Conservation (phyloP, 2,888 invertebrate species). For the Lasioglossum figueresi region DNA sequence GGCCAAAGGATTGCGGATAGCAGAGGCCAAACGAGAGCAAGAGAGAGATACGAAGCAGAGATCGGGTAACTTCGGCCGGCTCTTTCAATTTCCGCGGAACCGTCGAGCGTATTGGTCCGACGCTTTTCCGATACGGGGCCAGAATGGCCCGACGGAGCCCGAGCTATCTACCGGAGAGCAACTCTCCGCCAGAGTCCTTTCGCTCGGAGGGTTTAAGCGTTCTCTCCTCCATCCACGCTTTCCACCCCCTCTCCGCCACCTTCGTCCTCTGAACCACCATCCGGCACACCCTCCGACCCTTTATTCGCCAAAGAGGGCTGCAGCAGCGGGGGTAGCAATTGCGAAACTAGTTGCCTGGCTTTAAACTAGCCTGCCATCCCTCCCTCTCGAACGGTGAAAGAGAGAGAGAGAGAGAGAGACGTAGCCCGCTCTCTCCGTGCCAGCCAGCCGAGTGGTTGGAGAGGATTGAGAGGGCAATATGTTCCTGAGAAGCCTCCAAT, state of each 20-base stretch:
- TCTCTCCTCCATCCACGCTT: constrained; percentile 22
- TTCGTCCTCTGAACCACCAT: constrained; percentile 46
- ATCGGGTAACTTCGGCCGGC: neutral
- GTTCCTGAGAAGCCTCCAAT: constrained; percentile 76
- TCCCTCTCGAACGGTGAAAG: constrained; percentile 35
- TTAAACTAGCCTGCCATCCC: constrained; percentile 63
- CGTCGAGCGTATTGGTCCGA: neutral
- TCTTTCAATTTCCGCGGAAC: neutral
- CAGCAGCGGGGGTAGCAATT: constrained; percentile 57
- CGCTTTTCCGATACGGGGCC: neutral
- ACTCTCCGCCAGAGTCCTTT: constrained; percentile 26
- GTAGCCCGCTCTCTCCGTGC: constrained; percentile 42
- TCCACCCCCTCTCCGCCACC: constrained; percentile 20
- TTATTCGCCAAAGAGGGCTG: constrained; percentile 56
- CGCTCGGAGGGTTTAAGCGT: constrained; percentile 27
- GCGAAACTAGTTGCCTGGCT: constrained; percentile 70
- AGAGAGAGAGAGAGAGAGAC: constrained; percentile 32
- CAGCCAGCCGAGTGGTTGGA: constrained; percentile 52
- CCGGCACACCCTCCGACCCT: constrained; percentile 55
- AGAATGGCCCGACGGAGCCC: constrained; percentile 8
- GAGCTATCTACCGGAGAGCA: constrained; percentile 28
- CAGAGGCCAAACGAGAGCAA: neutral
- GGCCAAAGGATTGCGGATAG: neutral
- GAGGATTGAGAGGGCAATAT: constrained; percentile 76
- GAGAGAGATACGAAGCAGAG: neutral